A percentile compares a stretch with the other conserved stretches of the same genome.
phyloP scores from a whole-genome alignment of 2,888 invertebrate genomes.

The Byasa hedistus region DNA sequence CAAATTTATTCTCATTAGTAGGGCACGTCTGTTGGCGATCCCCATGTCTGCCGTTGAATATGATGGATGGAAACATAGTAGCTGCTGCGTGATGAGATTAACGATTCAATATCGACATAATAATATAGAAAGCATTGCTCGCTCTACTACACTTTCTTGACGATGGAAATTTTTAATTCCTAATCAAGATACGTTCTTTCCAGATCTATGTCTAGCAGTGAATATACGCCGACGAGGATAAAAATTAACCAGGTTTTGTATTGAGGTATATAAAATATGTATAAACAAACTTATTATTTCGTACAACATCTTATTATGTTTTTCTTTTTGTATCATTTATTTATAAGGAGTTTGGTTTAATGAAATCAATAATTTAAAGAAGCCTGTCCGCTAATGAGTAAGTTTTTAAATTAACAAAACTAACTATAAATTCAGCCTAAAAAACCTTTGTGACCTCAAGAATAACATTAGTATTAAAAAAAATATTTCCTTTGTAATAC shows the following conservation, averaged over 20 bases:
- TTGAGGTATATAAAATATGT: not conserved
- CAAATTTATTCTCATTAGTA: conserved; percentile 44
- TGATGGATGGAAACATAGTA: conserved; percentile 39
- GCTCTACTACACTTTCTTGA: conserved; percentile 33
- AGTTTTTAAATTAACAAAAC: too few relatives aligned
- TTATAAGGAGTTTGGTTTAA: too few relatives aligned
- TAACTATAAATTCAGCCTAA: too few relatives aligned
- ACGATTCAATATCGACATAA: conserved; percentile 35
- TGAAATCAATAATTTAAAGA: too few relatives aligned
- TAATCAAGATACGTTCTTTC: not conserved
- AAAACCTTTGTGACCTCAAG: too few relatives aligned
- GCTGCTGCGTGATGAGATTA: conserved; percentile 35
- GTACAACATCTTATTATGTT: too few relatives aligned
- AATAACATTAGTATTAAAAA: too few relatives aligned
- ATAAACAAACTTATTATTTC: not conserved
- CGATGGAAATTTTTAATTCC: not conserved
- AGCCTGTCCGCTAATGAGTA: too few relatives aligned
- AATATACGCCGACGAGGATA: too few relatives aligned
- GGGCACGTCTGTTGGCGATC: conserved; percentile 38
- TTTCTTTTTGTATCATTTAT: too few relatives aligned
- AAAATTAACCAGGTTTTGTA: not conserved
- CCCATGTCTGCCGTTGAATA: conserved; percentile 37
- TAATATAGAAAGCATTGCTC: conserved; percentile 36
- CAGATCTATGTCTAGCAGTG: too few relatives aligned
- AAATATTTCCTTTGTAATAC: too few relatives aligned